A percentile compares a stretch with the other conserved stretches of the same genome.
phyloP scores from a whole-genome alignment of 1,140 invertebrate species.

The Lanistes nyassanus region DNA sequence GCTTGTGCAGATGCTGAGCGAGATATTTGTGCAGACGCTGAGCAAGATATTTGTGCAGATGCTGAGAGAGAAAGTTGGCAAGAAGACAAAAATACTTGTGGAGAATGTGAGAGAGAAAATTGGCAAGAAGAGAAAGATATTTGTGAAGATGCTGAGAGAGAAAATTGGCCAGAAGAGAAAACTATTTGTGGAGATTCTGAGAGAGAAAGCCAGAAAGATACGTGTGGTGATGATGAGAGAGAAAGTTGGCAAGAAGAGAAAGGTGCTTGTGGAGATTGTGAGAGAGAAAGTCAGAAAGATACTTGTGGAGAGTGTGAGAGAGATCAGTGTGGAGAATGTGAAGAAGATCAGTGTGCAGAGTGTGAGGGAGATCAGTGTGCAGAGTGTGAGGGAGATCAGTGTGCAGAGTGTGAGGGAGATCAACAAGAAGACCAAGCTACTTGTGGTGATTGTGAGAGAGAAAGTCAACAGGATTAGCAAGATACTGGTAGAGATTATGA shows the following conservation, averaged over 20 bases:
- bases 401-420: neutral
- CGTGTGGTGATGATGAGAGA: neutral
- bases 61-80: neutral
- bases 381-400: neutral
- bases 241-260: neutral
- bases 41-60: neutral
- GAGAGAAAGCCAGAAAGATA: neutral
- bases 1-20: neutral
- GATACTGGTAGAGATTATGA: neutral
- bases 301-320: constrained; percentile 6
- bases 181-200: neutral
- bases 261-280: too few species aligned
- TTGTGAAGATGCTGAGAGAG: neutral
- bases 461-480: neutral
- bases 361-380: neutral
- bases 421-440: neutral
- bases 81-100: neutral
- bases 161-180: neutral
- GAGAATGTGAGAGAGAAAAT: neutral
- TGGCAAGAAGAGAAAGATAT: neutral
- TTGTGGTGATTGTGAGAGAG: neutral
- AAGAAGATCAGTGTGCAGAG: neutral
- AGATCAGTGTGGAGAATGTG: neutral
- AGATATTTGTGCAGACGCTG: neutral
- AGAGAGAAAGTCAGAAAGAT: too few species aligned